A percentile compares a stretch with the other conserved stretches of the same genome.
These are phyloP conservation scores for Drosophila ustulata DNA, from an alignment of 2,888 invertebrate species.

Conservation along the genomic window DNA sequence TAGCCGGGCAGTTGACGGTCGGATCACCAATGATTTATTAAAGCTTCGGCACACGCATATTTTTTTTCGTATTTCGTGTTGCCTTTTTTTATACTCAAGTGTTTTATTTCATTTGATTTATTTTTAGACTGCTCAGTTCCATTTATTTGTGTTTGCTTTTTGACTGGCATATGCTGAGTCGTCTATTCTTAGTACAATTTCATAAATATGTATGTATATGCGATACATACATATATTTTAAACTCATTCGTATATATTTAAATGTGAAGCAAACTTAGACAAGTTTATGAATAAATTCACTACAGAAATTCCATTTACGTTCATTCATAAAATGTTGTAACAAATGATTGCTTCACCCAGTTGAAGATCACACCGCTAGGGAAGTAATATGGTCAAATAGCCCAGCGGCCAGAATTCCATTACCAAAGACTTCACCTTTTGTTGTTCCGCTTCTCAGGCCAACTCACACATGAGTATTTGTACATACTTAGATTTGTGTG, in stretches of 20 bases:
- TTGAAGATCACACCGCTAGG: conserved; percentile 40
- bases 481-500: not conserved
- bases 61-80: not conserved
- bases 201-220: not conserved
- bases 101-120: conserved; percentile 4
- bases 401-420: conserved; percentile 62
- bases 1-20: conserved; percentile 79
- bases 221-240: not conserved
- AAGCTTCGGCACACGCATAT: not conserved
- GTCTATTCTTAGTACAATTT: not conserved
- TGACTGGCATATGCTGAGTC: not conserved
- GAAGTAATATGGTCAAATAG: conserved; percentile 38
- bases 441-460: conserved; percentile 62
- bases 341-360: conserved; percentile 33
- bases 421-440: conserved; percentile 25
- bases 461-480: conserved; percentile 2
- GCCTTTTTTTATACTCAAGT: not conserved
- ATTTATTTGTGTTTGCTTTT: not conserved
- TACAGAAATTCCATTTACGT: conserved; percentile 12
- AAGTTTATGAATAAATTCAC: not conserved
- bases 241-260: not conserved
- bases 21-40: conserved; percentile 24
- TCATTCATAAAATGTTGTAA: conserved; percentile 51
- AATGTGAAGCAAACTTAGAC: not conserved
- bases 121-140: conserved; percentile 1